phyloP scores from a whole-genome alignment of 2,888 invertebrate genomes.

The Odontothrips loti region DNA sequence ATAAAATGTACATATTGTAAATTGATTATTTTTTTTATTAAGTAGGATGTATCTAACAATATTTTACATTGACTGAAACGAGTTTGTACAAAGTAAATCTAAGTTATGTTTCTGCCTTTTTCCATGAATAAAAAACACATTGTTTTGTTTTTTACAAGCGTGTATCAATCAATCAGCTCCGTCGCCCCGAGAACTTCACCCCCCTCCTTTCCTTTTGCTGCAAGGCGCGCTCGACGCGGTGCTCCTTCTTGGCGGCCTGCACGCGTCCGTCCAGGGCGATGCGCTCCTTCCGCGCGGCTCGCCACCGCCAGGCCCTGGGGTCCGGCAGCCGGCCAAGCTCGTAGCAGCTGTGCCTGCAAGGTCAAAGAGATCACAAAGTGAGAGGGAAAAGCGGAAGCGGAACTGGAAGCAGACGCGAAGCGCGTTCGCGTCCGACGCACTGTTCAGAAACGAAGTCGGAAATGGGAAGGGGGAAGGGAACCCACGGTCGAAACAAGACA shows the following conservation, averaged over 20 bases:
- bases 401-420: not conserved
- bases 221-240: slow-evolving; percentile 7
- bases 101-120: not conserved
- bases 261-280: not conserved
- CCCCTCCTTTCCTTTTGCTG: not conserved
- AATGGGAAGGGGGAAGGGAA: too few species aligned
- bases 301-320: not conserved
- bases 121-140: not conserved
- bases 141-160: not conserved
- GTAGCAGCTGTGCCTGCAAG: not conserved
- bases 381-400: too few species aligned
- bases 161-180: not conserved
- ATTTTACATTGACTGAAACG: too few species aligned
- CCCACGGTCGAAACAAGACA: too few species aligned
- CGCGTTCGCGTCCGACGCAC: not conserved
- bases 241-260: slow-evolving; percentile 1
- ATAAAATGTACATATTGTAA: too few species aligned
- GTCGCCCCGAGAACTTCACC: not conserved
- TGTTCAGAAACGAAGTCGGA: not conserved
- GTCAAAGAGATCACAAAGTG: too few species aligned
- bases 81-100: not conserved
- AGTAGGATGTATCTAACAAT: too few species aligned
- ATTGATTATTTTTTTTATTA: too few species aligned
- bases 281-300: not conserved
- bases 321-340: slow-evolving; percentile 10